These are phyloP conservation scores for Volucella zonaria DNA, from an alignment of 2,888 invertebrate genomes.

Conservation along the genomic window DNA sequence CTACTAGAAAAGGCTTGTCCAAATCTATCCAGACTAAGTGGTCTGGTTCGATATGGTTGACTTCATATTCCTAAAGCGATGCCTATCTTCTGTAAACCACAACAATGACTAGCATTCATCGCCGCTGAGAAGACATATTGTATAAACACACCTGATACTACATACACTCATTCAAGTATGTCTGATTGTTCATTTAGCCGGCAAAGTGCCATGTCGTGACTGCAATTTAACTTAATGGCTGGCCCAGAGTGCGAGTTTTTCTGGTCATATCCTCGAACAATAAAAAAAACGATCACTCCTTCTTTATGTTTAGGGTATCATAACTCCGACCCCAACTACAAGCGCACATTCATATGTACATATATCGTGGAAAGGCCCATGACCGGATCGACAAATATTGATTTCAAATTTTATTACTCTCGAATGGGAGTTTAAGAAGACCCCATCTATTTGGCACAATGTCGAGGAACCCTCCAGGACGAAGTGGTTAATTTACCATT, in stretches of 20 bases:
- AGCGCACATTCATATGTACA: too few relatives aligned
- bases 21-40: constrained; percentile 8
- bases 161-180: neutral
- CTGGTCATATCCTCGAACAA: neutral
- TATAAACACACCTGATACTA: constrained; percentile 28
- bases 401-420: constrained; percentile 49
- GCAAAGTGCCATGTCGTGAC: constrained; percentile 61
- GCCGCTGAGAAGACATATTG: neutral
- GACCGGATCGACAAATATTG: constrained; percentile 30
- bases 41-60: neutral
- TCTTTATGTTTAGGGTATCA: neutral
- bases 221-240: constrained; percentile 59
- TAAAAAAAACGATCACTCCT: constrained; percentile 8
- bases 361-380: constrained; percentile 12
- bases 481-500: constrained; percentile 40
- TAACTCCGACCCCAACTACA: constrained; percentile 1
- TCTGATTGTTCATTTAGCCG: constrained; percentile 25
- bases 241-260: constrained; percentile 9
- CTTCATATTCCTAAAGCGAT: constrained; percentile 2
- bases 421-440: constrained; percentile 14
- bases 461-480: constrained; percentile 2
- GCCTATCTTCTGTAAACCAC: neutral
- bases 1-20: constrained; percentile 47
- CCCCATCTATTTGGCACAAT: constrained; percentile 12
- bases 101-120: neutral